phyloP scores from a whole-genome alignment of 2,113 vertebrate species.

The Pontoporia blainvillei region DNA sequence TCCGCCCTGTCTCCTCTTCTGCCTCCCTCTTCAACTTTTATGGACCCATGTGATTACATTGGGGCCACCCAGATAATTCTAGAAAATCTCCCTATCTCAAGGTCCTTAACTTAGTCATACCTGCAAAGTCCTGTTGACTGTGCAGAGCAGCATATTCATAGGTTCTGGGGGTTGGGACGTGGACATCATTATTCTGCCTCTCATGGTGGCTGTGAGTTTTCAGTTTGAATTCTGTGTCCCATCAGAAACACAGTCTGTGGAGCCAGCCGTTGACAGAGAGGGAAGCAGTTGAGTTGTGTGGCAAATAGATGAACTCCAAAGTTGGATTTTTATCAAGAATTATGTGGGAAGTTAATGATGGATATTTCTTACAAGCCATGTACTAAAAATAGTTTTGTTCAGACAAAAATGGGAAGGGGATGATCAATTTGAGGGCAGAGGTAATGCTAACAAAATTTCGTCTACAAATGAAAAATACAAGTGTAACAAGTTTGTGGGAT shows the following conservation, averaged over 20 bases:
- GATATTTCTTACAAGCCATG: background rate
- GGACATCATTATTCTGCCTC: background rate
- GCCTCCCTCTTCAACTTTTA: background rate
- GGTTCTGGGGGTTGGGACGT: background rate
- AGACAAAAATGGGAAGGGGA: background rate
- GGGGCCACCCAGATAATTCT: background rate
- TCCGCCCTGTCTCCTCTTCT: background rate
- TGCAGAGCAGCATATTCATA: background rate
- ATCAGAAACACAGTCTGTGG: background rate
- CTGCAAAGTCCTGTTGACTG: background rate
- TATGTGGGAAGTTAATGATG: background rate
- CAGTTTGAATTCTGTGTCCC: background rate
- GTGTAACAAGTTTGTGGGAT: background rate
- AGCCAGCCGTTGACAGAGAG: background rate
- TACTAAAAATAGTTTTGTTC: background rate
- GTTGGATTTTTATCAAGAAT: background rate
- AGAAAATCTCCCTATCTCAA: background rate
- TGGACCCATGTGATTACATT: background rate
- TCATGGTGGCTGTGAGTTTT: background rate
- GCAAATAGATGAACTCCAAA: background rate
- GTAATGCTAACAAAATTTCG: background rate
- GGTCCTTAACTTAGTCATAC: background rate
- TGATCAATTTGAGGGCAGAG: background rate
- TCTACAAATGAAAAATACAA: background rate
- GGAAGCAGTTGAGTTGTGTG: background rate